Evolutionary conservation across 2,113 vertebrate genomes (phyloP), one percentile per base, ranked within the genome.

Genomic region (Brachirus orientalis): DNA sequence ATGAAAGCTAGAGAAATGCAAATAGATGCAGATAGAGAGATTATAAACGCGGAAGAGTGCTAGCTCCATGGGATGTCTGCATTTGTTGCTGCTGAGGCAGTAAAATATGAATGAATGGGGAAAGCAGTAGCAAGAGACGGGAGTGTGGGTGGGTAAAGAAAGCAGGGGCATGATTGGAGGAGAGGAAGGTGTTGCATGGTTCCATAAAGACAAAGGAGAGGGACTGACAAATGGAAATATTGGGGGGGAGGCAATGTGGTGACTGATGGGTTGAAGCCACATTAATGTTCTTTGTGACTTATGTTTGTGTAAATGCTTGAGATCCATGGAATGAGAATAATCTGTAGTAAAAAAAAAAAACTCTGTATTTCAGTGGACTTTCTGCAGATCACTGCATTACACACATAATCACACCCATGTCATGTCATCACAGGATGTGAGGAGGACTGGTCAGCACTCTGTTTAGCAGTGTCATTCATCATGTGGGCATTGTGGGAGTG

Each of bases 41-140:
- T 72, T 64, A 55, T 75, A 72, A n/a, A 88, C 61, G 35, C 59
- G 69, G 51, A 50, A 60, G 68, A 53, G 77, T 53, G 68, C 16
- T 9, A 10, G 53, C 70, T 84, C 61, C 33, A 20, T 47, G 56
- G 62, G 52, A 58, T 10, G 54, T 57, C 28, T 51, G 17, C 10
- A 58, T 1, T 41, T 63, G 62, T 46, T 46, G 67, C 63, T 40
- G 65, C 55, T 71, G 48, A 77, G 48, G 68, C 79, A 63, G 85
- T 89, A 77, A 91, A 89, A 89, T 87, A 85, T 87, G 88, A 91
- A 91, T 88, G 82, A 86, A 85, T 76, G 76, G 77, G n/a, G 77
- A 66, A 69, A 56, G 74, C 50, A 56, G 67, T 17, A 20, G 57
- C 14, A 47, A 19, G 44, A 36, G 50, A 33, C 14, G 40, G 33